Conservation (phyloP, 2,113 vertebrate genomes). For the Reinhardtius hippoglossoides region DNA sequence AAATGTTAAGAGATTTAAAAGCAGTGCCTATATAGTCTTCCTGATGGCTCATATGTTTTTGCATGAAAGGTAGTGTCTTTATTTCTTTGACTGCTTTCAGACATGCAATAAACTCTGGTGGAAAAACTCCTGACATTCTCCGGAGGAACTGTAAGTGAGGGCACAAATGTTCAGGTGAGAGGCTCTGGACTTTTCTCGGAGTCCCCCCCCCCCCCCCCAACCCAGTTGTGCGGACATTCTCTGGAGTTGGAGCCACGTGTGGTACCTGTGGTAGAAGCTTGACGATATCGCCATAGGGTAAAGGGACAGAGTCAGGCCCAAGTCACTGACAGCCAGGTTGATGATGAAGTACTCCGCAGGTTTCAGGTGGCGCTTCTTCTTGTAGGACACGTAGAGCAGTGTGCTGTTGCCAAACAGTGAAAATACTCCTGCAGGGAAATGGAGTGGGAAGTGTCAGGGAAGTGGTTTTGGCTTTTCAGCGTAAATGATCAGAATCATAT, state of each 20-base stretch:
- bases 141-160: too few species aligned
- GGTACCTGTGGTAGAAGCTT: constrained; percentile 86
- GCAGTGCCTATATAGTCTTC: too few species aligned
- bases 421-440: constrained; percentile 77
- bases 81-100: too few species aligned
- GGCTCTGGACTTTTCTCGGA: too few species aligned
- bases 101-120: too few species aligned
- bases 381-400: constrained; percentile 83
- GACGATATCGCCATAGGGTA: constrained; percentile 86
- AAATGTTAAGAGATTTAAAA: too few species aligned
- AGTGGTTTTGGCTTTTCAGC: background rate
- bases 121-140: too few species aligned
- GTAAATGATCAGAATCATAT: background rate
- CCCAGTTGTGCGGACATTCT: too few species aligned
- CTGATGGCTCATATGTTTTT: too few species aligned
- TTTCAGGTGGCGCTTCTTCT: constrained; percentile 84
- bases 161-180: too few species aligned
- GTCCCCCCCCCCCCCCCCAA: too few species aligned
- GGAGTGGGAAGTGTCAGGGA: background rate
- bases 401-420: constrained; percentile 84
- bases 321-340: constrained; percentile 85
- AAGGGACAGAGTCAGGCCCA: constrained; percentile 86
- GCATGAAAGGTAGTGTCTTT: too few species aligned
- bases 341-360: constrained; percentile 86
- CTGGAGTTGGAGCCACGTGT: background rate